A percentile compares a stretch with the other conserved stretches of the same genome.
phyloP scores from a whole-genome alignment of 2,797 vertebrate genomes.

The Pangasius larnaudii region DNA sequence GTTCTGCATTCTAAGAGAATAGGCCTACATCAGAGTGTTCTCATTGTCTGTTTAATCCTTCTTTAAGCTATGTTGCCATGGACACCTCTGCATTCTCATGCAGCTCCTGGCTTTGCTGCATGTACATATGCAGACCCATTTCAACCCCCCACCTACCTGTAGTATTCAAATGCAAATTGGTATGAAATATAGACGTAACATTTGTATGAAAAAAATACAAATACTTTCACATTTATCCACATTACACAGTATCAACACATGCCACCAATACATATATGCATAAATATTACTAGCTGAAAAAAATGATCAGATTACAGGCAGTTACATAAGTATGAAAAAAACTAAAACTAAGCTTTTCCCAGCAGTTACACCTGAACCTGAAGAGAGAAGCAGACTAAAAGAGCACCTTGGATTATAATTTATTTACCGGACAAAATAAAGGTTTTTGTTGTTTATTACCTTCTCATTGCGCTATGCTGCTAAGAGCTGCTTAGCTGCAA shows the following conservation, averaged over 20 bases:
- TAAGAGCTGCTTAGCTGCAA: background rate
- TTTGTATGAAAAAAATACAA: background rate
- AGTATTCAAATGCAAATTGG: slow-evolving; percentile 19
- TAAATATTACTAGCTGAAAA: background rate
- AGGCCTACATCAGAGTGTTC: slow-evolving; percentile 33
- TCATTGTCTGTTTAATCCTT: slow-evolving; percentile 46
- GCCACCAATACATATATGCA: background rate
- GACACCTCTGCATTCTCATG: slow-evolving; percentile 47
- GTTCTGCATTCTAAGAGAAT: slow-evolving; percentile 37
- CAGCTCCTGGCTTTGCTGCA: slow-evolving; percentile 28
- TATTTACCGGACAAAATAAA: slow-evolving; percentile 22
- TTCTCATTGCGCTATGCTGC: background rate
- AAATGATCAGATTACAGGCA: background rate
- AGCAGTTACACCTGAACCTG: background rate
- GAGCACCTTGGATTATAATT: slow-evolving; percentile 43
- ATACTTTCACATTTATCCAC: background rate
- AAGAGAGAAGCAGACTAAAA: slow-evolving; percentile 25
- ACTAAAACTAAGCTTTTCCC: background rate
- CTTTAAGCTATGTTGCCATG: slow-evolving; percentile 55
- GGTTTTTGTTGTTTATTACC: background rate
- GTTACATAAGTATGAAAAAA: background rate
- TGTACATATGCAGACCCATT: slow-evolving; percentile 39
- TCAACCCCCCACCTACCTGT: slow-evolving; percentile 36
- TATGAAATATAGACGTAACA: background rate
- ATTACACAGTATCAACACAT: background rate